Evolutionary conservation across 1,140 invertebrate species (phyloP).

Genomic region (Calycopis cecrops): DNA sequence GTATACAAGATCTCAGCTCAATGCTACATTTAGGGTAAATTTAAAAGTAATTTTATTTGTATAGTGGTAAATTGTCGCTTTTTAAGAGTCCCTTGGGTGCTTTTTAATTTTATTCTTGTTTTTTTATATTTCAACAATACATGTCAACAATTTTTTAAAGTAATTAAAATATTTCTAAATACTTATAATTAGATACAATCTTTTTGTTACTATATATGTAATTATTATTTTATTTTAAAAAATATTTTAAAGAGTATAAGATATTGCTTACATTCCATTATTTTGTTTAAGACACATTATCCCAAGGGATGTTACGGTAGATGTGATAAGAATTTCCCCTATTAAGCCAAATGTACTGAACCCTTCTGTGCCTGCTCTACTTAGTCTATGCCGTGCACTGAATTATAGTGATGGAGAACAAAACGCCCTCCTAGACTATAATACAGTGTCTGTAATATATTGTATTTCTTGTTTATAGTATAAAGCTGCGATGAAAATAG

Average conservation of each 20-base stretch:
- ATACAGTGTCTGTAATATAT: slow-evolving; percentile 20
- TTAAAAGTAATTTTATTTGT: slow-evolving; percentile 47
- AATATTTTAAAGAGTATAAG: no score
- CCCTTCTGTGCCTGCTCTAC: slow-evolving; percentile 70
- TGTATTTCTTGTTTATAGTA: slow-evolving; percentile 19
- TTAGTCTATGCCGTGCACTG: slow-evolving; percentile 52
- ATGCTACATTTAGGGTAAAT: slow-evolving; percentile 62
- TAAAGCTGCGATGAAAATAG: slow-evolving; percentile 21
- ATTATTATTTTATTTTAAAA: slow-evolving; percentile 7
- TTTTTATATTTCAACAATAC: not conserved
- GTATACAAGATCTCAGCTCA: slow-evolving; percentile 72
- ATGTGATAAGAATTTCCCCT: slow-evolving; percentile 68
- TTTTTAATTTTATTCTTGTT: slow-evolving; percentile 11
- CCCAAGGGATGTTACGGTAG: slow-evolving; percentile 53
- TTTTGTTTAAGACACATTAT: slow-evolving; percentile 24
- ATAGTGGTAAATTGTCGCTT: slow-evolving; percentile 53
- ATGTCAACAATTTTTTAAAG: not conserved
- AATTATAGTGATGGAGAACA: slow-evolving; percentile 13
- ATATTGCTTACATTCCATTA: slow-evolving; percentile 44
- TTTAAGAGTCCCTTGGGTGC: slow-evolving; percentile 43
- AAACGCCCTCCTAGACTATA: slow-evolving; percentile 23
- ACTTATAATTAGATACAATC: no score
- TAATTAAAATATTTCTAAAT: not conserved
- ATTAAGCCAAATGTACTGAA: slow-evolving; percentile 72
- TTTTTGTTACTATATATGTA: slow-evolving; percentile 9